Evolutionary conservation across 2,888 invertebrate genomes (phyloP), one percentile per base, ranked within the genome.

Genomic region (Caenorhabditis uteleia): DNA sequence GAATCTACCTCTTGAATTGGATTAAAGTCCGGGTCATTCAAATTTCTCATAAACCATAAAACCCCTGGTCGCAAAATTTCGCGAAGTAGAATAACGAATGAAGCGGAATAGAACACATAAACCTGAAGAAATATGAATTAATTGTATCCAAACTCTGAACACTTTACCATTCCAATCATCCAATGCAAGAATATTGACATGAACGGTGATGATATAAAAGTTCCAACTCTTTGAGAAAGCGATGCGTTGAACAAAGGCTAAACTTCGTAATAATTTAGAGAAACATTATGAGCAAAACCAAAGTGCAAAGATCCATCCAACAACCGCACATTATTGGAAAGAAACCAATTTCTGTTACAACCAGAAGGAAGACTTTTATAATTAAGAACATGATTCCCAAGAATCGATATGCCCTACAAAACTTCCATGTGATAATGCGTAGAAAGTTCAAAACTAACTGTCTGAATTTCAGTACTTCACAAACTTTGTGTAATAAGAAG

Each of bases 11-110:
- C 93, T 87, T 93, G 95, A 64, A 98, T 95, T 7, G 98, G 98
- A 86, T 95, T 97, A 82, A 98, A 98, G 82, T 98, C 97, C 0
- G 98, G 97, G 86, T 98, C 97, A 85, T 98, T 98, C 58, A 98
- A 87, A 84, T 98, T 98, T 74, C 95, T 88, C 77, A 98, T 87
- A 85, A 98, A 98, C 97, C 97, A 98, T 2, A 98, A 87, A 0
- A 97, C 95, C 0, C 98, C 98, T 0, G 98, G 98, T 49, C 98
- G 88, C 33, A 98, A 84, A 33, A 75, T 60, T 85, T 98, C 97
- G 49, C 97, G 87, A 23, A 98, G 85, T 2, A 98, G 86, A 18
- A 94, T 87, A 39, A 97, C 91, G 83, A 94, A 97, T 0, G 95
- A 95, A 7, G 97, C 98, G 83, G 98, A 97, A 86, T 98, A 98